phyloP scores from a whole-genome alignment of 1,140 invertebrate genomes.

The Physella acuta region DNA sequence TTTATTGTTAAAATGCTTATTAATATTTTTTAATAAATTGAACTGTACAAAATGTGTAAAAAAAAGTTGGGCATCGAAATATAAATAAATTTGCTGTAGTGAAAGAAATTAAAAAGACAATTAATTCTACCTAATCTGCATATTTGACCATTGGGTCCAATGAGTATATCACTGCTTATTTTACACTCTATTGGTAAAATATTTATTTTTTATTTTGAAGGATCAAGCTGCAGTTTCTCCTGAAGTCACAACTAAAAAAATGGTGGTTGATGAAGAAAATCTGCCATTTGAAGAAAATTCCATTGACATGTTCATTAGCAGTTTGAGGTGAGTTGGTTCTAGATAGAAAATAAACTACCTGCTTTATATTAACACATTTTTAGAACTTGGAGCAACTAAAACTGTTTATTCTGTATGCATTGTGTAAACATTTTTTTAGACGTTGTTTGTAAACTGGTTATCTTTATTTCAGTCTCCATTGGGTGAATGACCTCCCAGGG shows the following conservation, averaged over 20 bases:
- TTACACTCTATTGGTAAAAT: neutral
- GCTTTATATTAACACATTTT: too few relatives aligned
- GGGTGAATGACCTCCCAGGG: slow-evolving; percentile 95
- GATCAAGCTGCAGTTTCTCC: slow-evolving; percentile 42
- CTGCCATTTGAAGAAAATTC: slow-evolving; percentile 79
- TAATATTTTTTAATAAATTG: too few relatives aligned
- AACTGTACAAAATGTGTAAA: too few relatives aligned
- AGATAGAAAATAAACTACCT: too few relatives aligned
- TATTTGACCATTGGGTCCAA: neutral
- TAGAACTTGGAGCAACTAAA: neutral
- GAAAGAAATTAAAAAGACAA: neutral
- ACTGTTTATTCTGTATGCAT: neutral
- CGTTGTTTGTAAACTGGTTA: neutral
- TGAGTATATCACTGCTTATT: neutral
- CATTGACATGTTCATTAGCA: slow-evolving; percentile 78
- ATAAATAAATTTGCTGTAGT: neutral
- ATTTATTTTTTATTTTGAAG: slow-evolving; percentile 37
- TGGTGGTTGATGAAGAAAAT: slow-evolving; percentile 84
- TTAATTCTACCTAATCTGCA: neutral
- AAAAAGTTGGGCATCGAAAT: too few relatives aligned
- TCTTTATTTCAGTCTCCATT: slow-evolving; percentile 76
- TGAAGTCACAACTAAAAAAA: slow-evolving; percentile 57
- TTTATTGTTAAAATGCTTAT: too few relatives aligned
- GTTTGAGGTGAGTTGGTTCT: too few relatives aligned
- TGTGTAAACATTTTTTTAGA: too few relatives aligned